phyloP scores from a whole-genome alignment of 2,888 invertebrate species.

The Morpho achilles region DNA sequence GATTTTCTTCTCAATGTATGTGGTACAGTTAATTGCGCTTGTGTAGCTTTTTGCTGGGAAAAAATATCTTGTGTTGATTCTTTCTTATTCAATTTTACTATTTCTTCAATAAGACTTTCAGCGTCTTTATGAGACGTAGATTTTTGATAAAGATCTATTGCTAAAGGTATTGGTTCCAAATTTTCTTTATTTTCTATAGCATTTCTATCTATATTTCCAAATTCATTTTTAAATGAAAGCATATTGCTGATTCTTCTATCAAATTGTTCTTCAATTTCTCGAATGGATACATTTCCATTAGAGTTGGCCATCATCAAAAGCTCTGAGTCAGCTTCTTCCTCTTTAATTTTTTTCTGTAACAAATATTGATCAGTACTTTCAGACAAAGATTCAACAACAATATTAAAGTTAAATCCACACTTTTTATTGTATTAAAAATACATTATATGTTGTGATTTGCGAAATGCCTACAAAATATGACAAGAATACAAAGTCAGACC shows the following conservation, averaged over 20 bases:
- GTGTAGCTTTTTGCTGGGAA: conserved; percentile 46
- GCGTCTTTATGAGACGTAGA: conserved; percentile 34
- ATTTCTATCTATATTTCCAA: conserved; percentile 44
- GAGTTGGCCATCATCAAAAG: conserved; percentile 43
- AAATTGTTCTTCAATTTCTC: conserved; percentile 41
- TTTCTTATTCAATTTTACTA: conserved; percentile 31
- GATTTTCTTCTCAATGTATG: conserved; percentile 59
- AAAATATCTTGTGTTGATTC: conserved; percentile 38
- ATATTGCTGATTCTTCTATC: conserved; percentile 63
- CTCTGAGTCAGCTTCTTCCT: conserved; percentile 48
- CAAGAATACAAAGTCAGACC: too few species aligned
- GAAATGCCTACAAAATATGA: too few species aligned
- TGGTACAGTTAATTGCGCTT: conserved; percentile 54
- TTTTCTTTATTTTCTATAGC: conserved; percentile 39
- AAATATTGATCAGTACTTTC: neutral
- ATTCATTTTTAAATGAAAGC: conserved; percentile 57
- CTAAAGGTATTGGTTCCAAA: conserved; percentile 49
- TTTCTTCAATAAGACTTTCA: conserved; percentile 26
- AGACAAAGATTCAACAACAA: too few species aligned
- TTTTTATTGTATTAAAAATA: too few species aligned
- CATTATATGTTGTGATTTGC: too few species aligned
- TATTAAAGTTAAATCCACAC: too few species aligned
- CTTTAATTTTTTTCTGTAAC: conserved; percentile 61
- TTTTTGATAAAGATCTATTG: conserved; percentile 54
- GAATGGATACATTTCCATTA: conserved; percentile 46